Base-by-base conservation (phyloP, 2,888 invertebrate species). In the Chrysina gloriosa region DNA sequence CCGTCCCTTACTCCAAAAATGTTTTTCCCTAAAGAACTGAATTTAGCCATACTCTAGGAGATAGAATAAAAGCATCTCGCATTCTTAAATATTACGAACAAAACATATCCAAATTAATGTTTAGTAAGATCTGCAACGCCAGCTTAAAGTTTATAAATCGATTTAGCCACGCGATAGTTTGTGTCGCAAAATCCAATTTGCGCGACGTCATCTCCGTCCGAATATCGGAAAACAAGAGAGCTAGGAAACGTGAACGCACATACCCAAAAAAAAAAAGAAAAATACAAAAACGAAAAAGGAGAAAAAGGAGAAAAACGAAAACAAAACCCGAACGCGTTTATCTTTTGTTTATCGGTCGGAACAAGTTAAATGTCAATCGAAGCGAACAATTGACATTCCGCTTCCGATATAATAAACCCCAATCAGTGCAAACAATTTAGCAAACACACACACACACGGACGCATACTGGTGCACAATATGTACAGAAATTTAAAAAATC, bases 401-500 rank as follows among this genome's bases (percentile, higher is more conserved):
- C 66, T 58, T 39, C 63, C 63, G 63, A 52, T 54, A 63, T 63
- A 65, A 65, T 58, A 65, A 68, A 68, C 64, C 68, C 68, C 67
- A 68, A 70, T 70, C 72, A 71, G 65, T 71, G 54, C 72, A 71
- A 73, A 71, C 72, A 70, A 73, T 73, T 73, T 73, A 73, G 69
- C 70, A 70, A 70, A 71, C 70, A 70, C 69, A 29, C 50, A 11
- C 2, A 11, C 27, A 50, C 21, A 50, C 50, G 25, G 19, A 19
- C 45, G 23, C 27, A 50, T 14, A 27, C 50, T 27, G 27, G 29
- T 16, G 25, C 50, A 14, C 29, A 69, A 76, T 80, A 81, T 79
- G 77, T 79, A 79, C 78, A 77, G 77, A 79, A 79, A 79, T 78
- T 79, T 76, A 75, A 79, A 80, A 81, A 81, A 81, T 81, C 81